Conservation (phyloP, 2,113 vertebrate species). For the Neofelis nebulosa region DNA sequence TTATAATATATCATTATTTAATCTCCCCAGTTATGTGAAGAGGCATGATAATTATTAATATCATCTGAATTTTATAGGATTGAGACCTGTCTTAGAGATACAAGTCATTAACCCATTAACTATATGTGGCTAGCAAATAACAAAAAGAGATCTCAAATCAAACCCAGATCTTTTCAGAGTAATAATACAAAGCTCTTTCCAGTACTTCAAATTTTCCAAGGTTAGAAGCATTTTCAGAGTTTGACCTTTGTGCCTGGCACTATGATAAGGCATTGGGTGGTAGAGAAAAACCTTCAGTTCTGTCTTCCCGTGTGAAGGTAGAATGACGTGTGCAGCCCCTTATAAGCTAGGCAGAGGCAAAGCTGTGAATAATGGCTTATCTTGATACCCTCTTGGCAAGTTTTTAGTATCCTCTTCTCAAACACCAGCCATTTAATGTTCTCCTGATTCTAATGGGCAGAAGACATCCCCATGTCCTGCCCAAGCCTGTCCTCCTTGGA, state of each 20-base stretch:
- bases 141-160: not conserved
- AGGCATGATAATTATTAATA: not conserved
- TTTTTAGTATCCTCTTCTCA: not conserved
- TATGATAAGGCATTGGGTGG: not conserved
- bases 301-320: not conserved
- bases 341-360: not conserved
- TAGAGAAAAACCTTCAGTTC: not conserved
- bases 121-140: not conserved
- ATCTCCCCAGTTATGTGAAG: not conserved
- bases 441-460: not conserved
- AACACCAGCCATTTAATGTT: not conserved
- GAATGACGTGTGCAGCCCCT: not conserved
- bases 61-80: not conserved
- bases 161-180: not conserved
- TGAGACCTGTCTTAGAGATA: not conserved
- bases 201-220: not conserved
- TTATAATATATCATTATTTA: not conserved
- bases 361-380: not conserved
- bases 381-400: not conserved
- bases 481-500: not conserved
- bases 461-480: not conserved
- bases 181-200: not conserved
- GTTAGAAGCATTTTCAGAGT: not conserved
- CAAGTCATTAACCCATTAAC: not conserved
- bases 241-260: not conserved